Evolutionary conservation across 2,888 invertebrate species (phyloP), one percentile per base, ranked within the genome.

Genomic region (Lagria hirta): DNA sequence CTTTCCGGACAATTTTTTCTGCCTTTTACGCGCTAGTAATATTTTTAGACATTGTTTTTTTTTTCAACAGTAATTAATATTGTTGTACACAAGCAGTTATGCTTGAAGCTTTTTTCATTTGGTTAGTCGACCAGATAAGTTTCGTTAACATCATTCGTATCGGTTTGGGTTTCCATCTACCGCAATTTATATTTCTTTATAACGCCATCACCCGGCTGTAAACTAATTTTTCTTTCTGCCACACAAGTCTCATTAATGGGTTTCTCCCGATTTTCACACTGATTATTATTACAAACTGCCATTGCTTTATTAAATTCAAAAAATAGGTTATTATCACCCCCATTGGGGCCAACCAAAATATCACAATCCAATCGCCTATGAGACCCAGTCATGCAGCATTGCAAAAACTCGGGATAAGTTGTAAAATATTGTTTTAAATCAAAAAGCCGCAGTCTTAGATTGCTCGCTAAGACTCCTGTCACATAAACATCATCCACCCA

Each of bases 401-500:
- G 79, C 16, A 88, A 68, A 55, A 82, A 78, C 58, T 88, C 83
- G 6, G 84, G 78, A 65, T 87, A 83, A 4, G 81, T 79, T 3
- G 88, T 77, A 72, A 82, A 89, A 63, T 79, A 78, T 8, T 76
- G 60, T 28, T 78, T 75, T 8, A 87, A 67, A 34, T 82, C 79
- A 40, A 70, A 71, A 23, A 83, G 68, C 21, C 75, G 69, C n/a
- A 86, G 74, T 21, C 73, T 72, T 13, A 81, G 66, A 15, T 75
- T 71, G 35, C 80, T 72, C 4, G 84, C 76, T 16, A 93, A 70
- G 30, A 90, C 74, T 1, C 94, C 94, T 1, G 93, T 94, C 0
- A 94, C 72, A 65, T 84, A 86, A 26, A 88, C 84, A 65, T 95
- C 94, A 63, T 95, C 94, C 45, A 95, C 91, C 93, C 94, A 95